Conservation (phyloP, 2,888 invertebrate species). For the Drosophila diplacantha region DNA sequence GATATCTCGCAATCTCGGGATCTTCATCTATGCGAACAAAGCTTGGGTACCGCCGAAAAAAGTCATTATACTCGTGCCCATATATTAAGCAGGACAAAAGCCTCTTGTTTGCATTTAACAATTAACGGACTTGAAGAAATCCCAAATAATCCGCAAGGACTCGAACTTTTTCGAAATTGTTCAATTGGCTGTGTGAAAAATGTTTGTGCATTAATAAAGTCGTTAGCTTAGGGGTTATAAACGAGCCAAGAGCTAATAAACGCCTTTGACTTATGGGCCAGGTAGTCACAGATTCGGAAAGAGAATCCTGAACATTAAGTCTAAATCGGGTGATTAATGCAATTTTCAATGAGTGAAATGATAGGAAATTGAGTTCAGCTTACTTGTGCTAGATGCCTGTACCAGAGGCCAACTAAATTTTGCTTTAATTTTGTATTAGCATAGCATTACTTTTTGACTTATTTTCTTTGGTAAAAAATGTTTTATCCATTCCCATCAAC, state of each 20-base stretch:
- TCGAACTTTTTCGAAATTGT: conserved; percentile 31
- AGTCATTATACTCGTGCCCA: conserved; percentile 44
- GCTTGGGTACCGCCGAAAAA: conserved; percentile 27
- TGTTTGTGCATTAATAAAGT: conserved; percentile 30
- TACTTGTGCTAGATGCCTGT: not conserved
- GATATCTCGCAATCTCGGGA: conserved; percentile 62
- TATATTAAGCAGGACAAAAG: conserved; percentile 29
- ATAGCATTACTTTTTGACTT: not conserved
- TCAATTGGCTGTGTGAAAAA: conserved; percentile 46
- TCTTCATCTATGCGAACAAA: conserved; percentile 52
- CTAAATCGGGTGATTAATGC: conserved; percentile 1
- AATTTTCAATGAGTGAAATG: not conserved
- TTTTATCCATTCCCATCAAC: conserved; percentile 5
- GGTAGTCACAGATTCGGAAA: conserved; percentile 17
- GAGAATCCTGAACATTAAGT: not conserved
- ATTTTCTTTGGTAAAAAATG: not conserved
- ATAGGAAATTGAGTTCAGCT: not conserved
- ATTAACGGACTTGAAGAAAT: conserved; percentile 46
- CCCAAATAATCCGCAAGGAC: conserved; percentile 12
- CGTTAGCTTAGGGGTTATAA: conserved; percentile 17
- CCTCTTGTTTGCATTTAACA: conserved; percentile 55
- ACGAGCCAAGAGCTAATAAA: conserved; percentile 26
- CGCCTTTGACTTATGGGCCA: conserved; percentile 26
- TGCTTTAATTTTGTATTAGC: too few species aligned
- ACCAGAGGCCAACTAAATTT: not conserved